phyloP scores from a whole-genome alignment of 1,140 invertebrate genomes.

The Drosophila ercepeae region DNA sequence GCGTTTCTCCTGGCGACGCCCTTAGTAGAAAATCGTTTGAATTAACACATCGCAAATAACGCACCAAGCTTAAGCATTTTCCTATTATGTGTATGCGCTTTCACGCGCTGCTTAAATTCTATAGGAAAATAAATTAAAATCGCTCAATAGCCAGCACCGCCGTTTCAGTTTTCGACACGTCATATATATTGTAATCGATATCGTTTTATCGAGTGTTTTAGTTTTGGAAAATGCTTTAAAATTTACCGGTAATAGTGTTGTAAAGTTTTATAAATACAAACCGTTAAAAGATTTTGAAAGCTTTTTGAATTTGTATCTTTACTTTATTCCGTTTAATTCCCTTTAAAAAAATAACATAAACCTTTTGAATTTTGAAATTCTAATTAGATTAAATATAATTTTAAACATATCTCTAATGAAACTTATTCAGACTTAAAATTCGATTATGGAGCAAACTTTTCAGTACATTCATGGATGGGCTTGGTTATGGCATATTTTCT shows the following conservation, averaged over 20 bases:
- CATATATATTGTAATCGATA: constrained; percentile 6
- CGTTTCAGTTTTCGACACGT: constrained; percentile 48
- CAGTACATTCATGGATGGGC: constrained; percentile 61
- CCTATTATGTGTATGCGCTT: constrained; percentile 51
- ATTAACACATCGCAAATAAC: not conserved
- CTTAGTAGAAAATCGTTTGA: too few relatives aligned
- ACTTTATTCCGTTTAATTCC: too few relatives aligned
- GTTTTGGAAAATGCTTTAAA: not conserved
- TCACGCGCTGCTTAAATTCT: constrained; percentile 62
- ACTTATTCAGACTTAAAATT: not conserved
- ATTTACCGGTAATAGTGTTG: not conserved
- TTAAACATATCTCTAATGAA: not conserved
- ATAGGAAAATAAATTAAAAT: constrained; percentile 64
- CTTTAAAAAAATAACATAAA: too few relatives aligned
- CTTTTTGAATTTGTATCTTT: too few relatives aligned
- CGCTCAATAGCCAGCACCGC: constrained; percentile 58
- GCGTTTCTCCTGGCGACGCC: constrained; percentile 38
- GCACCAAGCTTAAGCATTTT: constrained; percentile 73
- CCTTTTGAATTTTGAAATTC: too few relatives aligned
- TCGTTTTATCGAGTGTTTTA: not conserved
- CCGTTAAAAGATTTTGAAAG: not conserved
- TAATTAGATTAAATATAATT: not conserved
- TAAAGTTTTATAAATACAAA: not conserved
- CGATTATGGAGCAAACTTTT: constrained; percentile 63
- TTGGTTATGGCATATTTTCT: constrained; percentile 64